phyloP scores from a whole-genome alignment of 2,113 vertebrate species.

The Sisor rabdophorus region DNA sequence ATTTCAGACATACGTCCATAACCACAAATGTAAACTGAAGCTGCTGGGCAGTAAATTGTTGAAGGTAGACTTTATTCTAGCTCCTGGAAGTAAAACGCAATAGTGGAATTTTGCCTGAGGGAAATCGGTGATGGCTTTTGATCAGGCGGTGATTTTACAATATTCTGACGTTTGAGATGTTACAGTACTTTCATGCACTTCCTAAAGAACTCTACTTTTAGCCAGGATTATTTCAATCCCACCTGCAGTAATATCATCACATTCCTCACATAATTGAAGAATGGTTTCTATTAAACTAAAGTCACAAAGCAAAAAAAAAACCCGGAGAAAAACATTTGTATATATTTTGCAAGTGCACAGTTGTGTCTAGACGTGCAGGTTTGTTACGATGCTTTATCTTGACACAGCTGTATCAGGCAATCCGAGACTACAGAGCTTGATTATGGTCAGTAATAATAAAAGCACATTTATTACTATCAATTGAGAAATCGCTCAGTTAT shows the following conservation, averaged over 20 bases:
- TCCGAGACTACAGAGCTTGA: background rate
- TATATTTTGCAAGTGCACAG: background rate
- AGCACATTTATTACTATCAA: background rate
- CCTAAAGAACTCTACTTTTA: background rate
- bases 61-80: no score
- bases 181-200: background rate
- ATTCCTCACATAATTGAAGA: background rate
- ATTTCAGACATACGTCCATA: background rate
- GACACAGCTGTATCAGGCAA: no score
- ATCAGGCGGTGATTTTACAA: background rate
- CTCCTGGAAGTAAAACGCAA: background rate
- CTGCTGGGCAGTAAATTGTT: constrained; percentile 1
- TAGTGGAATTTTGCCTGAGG: background rate
- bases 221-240: background rate
- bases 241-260: background rate
- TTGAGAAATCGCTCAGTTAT: background rate
- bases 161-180: background rate
- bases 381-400: background rate
- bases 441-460: background rate
- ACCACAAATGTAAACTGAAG: background rate
- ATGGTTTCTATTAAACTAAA: background rate
- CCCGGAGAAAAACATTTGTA: no score
- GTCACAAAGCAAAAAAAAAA: background rate
- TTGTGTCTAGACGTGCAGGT: background rate
- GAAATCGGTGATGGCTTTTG: background rate